phyloP scores from a whole-genome alignment of 2,888 invertebrate species.

The Phania funesta region DNA sequence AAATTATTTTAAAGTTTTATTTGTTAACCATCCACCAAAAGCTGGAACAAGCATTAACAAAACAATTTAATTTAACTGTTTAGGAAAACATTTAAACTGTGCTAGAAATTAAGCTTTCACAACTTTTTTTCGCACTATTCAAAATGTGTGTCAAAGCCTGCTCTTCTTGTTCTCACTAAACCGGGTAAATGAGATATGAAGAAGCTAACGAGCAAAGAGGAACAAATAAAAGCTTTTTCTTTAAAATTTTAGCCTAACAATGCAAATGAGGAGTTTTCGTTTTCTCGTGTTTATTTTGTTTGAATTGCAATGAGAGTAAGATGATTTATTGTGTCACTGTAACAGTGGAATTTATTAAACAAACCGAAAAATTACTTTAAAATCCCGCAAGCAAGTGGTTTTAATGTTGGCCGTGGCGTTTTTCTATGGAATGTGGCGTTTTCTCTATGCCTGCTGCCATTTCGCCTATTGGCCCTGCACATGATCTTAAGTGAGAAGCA shows the following conservation, averaged over 20 bases:
- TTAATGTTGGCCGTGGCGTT: slow-evolving; percentile 93
- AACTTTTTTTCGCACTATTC: not conserved
- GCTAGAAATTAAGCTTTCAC: too few relatives aligned
- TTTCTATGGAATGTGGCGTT: slow-evolving; percentile 87
- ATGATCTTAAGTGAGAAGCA: slow-evolving; percentile 89
- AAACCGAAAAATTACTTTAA: slow-evolving; percentile 47
- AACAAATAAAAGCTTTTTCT: slow-evolving; percentile 12
- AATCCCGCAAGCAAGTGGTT: slow-evolving; percentile 85
- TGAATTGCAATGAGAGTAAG: slow-evolving; percentile 25
- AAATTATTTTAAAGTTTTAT: too few relatives aligned
- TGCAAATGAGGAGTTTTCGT: slow-evolving; percentile 35
- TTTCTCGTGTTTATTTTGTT: slow-evolving; percentile 7
- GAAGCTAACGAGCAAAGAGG: not conserved
- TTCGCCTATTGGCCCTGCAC: slow-evolving; percentile 91
- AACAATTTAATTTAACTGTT: too few relatives aligned
- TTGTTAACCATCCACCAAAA: too few relatives aligned
- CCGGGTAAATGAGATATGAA: not conserved
- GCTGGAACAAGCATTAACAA: too few relatives aligned
- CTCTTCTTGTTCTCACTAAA: not conserved
- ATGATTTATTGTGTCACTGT: slow-evolving; percentile 76
- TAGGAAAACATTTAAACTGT: too few relatives aligned
- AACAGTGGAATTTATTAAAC: slow-evolving; percentile 75
- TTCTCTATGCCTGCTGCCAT: slow-evolving; percentile 93
- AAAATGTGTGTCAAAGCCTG: slow-evolving; percentile 50
- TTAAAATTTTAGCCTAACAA: slow-evolving; percentile 11